Evolutionary conservation across 1,140 invertebrate species (phyloP), one percentile per base, ranked within the genome.

Genomic region (Calephelis nemesis): DNA sequence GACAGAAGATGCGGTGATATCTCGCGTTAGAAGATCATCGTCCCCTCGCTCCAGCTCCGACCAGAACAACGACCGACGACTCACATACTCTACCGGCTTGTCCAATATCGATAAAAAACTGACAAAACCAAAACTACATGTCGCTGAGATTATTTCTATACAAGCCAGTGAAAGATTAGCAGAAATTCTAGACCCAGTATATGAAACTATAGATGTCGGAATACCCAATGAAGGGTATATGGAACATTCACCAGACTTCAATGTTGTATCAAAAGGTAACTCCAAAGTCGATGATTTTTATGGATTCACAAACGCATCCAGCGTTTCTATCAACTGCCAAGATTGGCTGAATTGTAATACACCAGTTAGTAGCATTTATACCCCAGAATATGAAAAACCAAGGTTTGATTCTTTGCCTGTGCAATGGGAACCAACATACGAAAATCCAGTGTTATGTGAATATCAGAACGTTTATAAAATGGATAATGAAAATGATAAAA

Each of bases 61-160:
- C 30, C 71, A 77, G 0, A 77, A 69, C 45, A 77, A 77, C 4
- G 81, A 79, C 12, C 78, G 88, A 78, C 69, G 90, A 71, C 73
- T 84, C 12, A 92, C 90, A 12, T 89, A 83, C 70, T 88, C 83
- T 54, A 92, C 90, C 0, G 81, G 72, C 6, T 39, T 86, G 13
- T 75, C 77, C 39, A 69, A 72, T 5, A 81, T 74, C 1, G 67
- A 75, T 4, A 86, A 88, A 72, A 72, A 83, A 15, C 71, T 78
- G n/a, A 80, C 84, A n/a, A 74, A 71, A 70, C 81, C 84, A 7
- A 89, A 83, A 69, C 30, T 89, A 63, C 85, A 90, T 42, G 85
- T 88, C 1, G 88, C 89, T 40, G 87, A 90, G 83, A 89, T 90
- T 48, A 85, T 89, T 70, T 89, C 87, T 5, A 86, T 90, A 77